These are phyloP conservation scores for Laspeyria flexula DNA, from an alignment of 2,888 invertebrate genomes.

Conservation along the genomic window DNA sequence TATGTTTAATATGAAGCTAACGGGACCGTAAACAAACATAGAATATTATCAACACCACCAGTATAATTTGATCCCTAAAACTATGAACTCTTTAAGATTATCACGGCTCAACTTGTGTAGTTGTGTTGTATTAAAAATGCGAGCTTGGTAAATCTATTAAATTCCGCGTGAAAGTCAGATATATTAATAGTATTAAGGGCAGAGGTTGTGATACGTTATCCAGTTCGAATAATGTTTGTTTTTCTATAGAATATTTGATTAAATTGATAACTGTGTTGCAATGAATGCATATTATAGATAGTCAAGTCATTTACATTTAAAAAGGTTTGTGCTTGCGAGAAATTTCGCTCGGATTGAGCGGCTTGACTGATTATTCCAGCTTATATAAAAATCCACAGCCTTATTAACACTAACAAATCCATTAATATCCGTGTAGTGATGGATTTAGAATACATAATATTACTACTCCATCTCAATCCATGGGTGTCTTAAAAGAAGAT, in stretches of 20 bases:
- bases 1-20: constrained; percentile 39
- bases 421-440: too few relatives aligned
- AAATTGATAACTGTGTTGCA: constrained; percentile 31
- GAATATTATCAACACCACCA: constrained; percentile 26
- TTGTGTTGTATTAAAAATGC: constrained; percentile 7
- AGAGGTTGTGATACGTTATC: constrained; percentile 48
- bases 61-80: constrained; percentile 5
- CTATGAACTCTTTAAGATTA: neutral
- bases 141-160: constrained; percentile 39
- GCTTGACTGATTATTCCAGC: too few relatives aligned
- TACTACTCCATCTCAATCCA: too few relatives aligned
- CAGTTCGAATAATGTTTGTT: constrained; percentile 43
- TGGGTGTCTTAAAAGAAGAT: too few relatives aligned
- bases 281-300: constrained; percentile 9
- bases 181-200: constrained; percentile 52
- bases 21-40: constrained; percentile 43
- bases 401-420: too few relatives aligned
- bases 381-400: too few relatives aligned
- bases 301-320: too few relatives aligned
- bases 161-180: constrained; percentile 54
- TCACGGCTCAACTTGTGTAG: constrained; percentile 2
- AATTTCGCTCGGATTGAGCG: too few relatives aligned
- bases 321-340: too few relatives aligned
- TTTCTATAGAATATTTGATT: constrained; percentile 47
- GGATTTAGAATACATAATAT: too few relatives aligned